phyloP scores from a whole-genome alignment of 92 coral and sea anemone genomes.

The Siderastrea siderea region DNA sequence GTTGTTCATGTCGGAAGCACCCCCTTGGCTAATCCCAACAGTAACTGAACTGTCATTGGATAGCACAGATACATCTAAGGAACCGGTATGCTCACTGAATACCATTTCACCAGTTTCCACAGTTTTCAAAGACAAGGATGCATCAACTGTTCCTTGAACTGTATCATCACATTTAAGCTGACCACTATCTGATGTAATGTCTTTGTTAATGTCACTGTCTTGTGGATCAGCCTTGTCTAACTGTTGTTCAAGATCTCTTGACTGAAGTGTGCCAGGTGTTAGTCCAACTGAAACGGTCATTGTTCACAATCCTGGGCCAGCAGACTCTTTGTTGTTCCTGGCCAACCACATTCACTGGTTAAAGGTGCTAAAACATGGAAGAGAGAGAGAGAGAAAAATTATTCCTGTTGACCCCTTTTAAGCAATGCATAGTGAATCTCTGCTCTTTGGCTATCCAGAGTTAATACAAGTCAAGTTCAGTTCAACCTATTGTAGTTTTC shows the following conservation, averaged over 20 bases:
- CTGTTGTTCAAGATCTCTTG: conserved; percentile 1
- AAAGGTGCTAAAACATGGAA: neutral
- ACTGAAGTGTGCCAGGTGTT: conserved; percentile 35
- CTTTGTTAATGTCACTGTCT: conserved; percentile 1
- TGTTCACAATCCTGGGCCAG: neutral
- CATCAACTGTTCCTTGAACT: neutral
- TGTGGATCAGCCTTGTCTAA: neutral
- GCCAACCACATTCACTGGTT: conserved; percentile 2
- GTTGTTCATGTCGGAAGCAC: neutral
- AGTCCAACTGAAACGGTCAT: conserved; percentile 48
- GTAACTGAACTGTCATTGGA: neutral
- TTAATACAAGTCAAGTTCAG: no score
- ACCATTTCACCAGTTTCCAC: neutral
- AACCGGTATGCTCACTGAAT: neutral
- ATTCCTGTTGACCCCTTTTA: no score
- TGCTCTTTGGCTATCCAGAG: no score
- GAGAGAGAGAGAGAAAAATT: neutral
- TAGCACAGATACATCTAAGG: neutral
- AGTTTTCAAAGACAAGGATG: neutral
- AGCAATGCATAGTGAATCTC: no score
- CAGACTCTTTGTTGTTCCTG: neutral
- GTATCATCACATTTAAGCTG: neutral
- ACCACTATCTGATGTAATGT: neutral
- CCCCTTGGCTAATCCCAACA: neutral
- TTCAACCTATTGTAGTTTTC: no score